Evolutionary conservation across 2,888 invertebrate species (phyloP), one percentile per base, ranked within the genome.

Genomic region (Coelinius sp.): DNA sequence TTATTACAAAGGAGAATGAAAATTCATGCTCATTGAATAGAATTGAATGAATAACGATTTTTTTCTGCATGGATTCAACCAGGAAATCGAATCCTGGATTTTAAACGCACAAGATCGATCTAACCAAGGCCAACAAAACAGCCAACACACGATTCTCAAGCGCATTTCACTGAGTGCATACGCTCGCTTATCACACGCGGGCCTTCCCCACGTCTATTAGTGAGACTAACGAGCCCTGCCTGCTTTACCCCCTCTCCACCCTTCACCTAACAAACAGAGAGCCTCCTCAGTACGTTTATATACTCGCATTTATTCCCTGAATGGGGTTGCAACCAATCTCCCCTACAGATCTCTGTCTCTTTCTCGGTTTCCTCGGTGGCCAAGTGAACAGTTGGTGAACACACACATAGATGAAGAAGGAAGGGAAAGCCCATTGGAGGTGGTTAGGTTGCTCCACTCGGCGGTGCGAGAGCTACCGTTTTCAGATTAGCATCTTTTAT

Each of bases 381-480:
- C 77, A 78, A 81, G 80, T 80, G 81, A 82, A 80, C 81, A 82
- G 82, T 80, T 80, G 80, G 82, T 73, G 74, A 77, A 73, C 75
- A 71, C 35, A 69, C 46, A 76, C 76, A 70, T 65, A 74, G 64
- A 69, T 63, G 65, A 73, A 69, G 65, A 64, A 71, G 27, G 31
- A 59, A n/a, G n/a, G 65, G 52, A 65, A 56, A 41, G 31, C 52
- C 38, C 38, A 53, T 53, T 31, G 41, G 35, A 53, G 31, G 62
- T 14, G 35, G 66, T 62, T 49, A 49, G 74, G 76, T 75, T 80
- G 81, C 81, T 79, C 78, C 79, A 83, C 82, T 83, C 81, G 81
- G 84, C 82, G 77, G 76, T 80, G 77, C 83, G 80, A 83, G 84
- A 83, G 84, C 84, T 84, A 84, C 84, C 83, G 84, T 84, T 84